Conservation (phyloP, 1,140 invertebrate species). For the Rhopalosiphum maidis region DNA sequence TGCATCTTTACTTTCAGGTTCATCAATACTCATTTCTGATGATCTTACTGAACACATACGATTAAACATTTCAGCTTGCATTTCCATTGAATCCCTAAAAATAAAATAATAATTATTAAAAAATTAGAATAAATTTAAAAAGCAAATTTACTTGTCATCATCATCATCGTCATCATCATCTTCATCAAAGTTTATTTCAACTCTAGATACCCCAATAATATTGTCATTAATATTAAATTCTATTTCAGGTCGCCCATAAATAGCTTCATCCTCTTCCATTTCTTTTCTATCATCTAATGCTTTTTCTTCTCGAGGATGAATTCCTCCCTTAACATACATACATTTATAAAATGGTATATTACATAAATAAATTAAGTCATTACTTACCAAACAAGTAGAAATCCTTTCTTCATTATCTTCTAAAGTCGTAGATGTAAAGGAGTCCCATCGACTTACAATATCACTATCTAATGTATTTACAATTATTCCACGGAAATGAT, state of each 20-base stretch:
- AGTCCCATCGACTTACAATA: conserved; percentile 39
- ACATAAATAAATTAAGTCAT: neutral
- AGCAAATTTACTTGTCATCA: conserved; percentile 30
- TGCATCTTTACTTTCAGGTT: neutral
- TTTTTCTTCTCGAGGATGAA: conserved; percentile 49
- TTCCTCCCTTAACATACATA: conserved; percentile 24
- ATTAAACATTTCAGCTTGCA: conserved; percentile 52
- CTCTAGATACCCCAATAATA: conserved; percentile 24
- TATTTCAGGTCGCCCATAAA: conserved; percentile 27
- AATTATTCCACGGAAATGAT: conserved; percentile 45
- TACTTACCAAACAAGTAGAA: conserved; percentile 43
- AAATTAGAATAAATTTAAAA: neutral
- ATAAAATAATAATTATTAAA: neutral
- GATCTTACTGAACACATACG: conserved; percentile 46
- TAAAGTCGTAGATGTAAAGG: conserved; percentile 35
- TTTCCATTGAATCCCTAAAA: conserved; percentile 34
- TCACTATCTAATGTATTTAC: conserved; percentile 41
- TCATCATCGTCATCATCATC: conserved; percentile 42
- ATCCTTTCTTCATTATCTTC: conserved; percentile 44
- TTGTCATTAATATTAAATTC: conserved; percentile 56
- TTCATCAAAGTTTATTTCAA: conserved; percentile 46
- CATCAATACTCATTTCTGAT: conserved; percentile 42
- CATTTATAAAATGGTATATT: neutral
- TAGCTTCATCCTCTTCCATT: conserved; percentile 34
- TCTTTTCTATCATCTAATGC: conserved; percentile 42